A percentile compares a stretch with the other conserved stretches of the same genome.
Conservation (phyloP, 2,888 invertebrate species). For the Acronicta leporina region DNA sequence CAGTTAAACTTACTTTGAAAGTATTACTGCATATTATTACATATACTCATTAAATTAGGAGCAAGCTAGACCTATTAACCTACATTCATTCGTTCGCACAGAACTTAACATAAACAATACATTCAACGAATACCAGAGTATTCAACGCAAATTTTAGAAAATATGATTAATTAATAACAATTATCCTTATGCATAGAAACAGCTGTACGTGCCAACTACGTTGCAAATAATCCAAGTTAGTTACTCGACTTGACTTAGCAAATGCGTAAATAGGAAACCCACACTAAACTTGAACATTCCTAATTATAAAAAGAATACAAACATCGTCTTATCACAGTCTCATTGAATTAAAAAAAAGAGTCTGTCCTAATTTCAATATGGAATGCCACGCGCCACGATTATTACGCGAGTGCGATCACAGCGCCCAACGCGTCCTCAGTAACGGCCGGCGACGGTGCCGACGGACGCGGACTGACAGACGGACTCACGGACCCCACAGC, state of each 20-base stretch:
- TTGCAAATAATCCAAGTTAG: constrained; percentile 32
- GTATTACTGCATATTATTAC: constrained; percentile 3
- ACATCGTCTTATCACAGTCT: constrained; percentile 47
- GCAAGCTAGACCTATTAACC: constrained; percentile 13
- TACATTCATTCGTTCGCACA: constrained; percentile 13
- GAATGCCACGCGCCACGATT: constrained; percentile 58
- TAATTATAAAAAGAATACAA: constrained; percentile 24
- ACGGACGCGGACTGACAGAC: constrained; percentile 62
- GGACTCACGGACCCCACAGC: constrained; percentile 35
- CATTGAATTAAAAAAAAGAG: constrained; percentile 23
- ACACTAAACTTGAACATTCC: constrained; percentile 17
- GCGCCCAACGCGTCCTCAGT: constrained; percentile 34
- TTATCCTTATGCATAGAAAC: constrained; percentile 37
- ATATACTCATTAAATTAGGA: constrained; percentile 25
- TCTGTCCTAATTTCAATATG: constrained; percentile 49
- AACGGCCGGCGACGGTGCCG: constrained; percentile 54
- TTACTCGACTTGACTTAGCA: constrained; percentile 4
- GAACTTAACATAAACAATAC: constrained; percentile 6
- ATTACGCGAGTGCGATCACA: constrained; percentile 38
- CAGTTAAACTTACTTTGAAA: constrained; percentile 5
- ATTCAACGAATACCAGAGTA: background rate
- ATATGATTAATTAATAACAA: constrained; percentile 32
- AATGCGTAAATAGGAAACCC: constrained; percentile 17
- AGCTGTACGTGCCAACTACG: constrained; percentile 51
- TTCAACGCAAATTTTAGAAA: background rate